Evolutionary conservation across 92 coral and sea anemone species (phyloP).

Genomic region (Siderastrea siderea): DNA sequence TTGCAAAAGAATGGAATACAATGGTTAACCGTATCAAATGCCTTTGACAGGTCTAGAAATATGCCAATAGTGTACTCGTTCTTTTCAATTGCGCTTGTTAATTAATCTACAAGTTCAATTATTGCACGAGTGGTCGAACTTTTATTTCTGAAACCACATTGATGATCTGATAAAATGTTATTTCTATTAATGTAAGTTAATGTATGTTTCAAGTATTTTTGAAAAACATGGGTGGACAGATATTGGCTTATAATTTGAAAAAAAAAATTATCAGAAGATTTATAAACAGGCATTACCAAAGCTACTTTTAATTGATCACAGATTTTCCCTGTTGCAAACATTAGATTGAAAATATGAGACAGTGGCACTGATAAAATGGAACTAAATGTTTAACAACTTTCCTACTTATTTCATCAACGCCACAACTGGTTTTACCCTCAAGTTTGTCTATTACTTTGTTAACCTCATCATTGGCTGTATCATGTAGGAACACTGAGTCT

Average conservation of each 20-base stretch:
- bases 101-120: not conserved
- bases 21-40: not conserved
- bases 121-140: not conserved
- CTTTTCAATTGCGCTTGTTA: not conserved
- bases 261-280: not conserved
- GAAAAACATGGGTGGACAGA: not conserved
- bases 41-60: not conserved
- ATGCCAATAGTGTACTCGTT: not conserved
- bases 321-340: constrained; percentile 7
- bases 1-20: too few species aligned
- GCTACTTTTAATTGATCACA: constrained; percentile 17
- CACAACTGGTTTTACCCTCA: too few species aligned
- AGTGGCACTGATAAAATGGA: too few species aligned
- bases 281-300: constrained; percentile 11
- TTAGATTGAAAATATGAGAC: too few species aligned
- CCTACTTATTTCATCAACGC: too few species aligned
- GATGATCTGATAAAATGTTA: not conserved
- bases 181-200: not conserved
- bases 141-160: not conserved
- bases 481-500: too few species aligned
- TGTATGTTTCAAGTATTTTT: not conserved
- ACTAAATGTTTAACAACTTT: too few species aligned
- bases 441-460: too few species aligned
- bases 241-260: not conserved
- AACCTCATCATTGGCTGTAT: too few species aligned